Evolutionary conservation across 2,113 vertebrate genomes (phyloP), one percentile per base, ranked within the genome.

Genomic region (Limanda limanda): DNA sequence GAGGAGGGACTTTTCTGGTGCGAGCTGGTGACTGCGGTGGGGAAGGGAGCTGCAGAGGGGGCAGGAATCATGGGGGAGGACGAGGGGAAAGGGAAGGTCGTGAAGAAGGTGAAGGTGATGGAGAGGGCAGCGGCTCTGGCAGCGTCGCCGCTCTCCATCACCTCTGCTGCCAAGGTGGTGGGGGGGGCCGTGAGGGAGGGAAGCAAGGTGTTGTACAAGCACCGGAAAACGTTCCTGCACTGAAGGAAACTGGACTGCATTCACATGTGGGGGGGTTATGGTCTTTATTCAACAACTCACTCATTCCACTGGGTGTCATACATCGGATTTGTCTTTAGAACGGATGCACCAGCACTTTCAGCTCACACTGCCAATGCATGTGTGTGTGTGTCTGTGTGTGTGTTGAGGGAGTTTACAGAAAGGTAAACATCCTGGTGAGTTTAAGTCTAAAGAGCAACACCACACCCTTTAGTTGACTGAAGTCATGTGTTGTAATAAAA

Each of bases 121-220:
- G 86, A 93, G 87, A 92, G 76, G 82, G 92, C 84, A 0, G 91
- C 85, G 0, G 92, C 93, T 66, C 78, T 95, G 72, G 93, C 90
- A 1, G 72, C 87, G 0, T 88, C 90, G 0, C 94, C 93, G 0
- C 85, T 95, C 59, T 93, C 92, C 42, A 84, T 95, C 81, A 91
- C n/a, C 0, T 91, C 93, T 0, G 93, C 94, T 1, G 93, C 78
- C 0, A 94, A 92, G 68, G 91, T 45, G 17, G 89, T 95, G 79
- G 91, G 90, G 13, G 94, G 94, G 42, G 94, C 94, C 0, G 76
- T 95, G 75, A 94, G 92, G 47, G 94, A 95, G 58, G 94, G 94
- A 5, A 78, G 86, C 31, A 95, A 94, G 67, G 93, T 95, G 70
- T 40, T 95, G 1, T 89, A 64, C 58, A 95, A 95, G 76, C 94